Conservation (phyloP, 1,140 invertebrate species). For the Schlechtendalia chinensis region DNA sequence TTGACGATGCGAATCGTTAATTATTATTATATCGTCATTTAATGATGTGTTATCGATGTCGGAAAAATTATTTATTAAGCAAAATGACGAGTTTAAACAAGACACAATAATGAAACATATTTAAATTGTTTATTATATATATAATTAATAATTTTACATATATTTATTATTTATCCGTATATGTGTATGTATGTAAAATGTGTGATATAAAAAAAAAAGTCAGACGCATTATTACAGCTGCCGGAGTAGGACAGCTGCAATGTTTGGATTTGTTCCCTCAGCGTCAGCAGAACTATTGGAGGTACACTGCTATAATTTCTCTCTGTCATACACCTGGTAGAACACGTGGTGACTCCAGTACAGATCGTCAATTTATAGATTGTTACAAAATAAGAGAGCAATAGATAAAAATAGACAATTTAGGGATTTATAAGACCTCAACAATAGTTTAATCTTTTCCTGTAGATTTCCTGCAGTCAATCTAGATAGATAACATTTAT, state of each 20-base stretch:
- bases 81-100: slow-evolving; percentile 1
- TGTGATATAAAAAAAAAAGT: slow-evolving; percentile 42
- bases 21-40: slow-evolving; percentile 10
- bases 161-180: not conserved
- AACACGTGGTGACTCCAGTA: slow-evolving; percentile 45
- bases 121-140: not conserved
- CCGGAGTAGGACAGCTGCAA: slow-evolving; percentile 44
- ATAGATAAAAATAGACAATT: not conserved
- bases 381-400: not conserved
- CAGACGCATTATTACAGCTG: slow-evolving; percentile 46
- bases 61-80: not conserved
- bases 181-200: not conserved
- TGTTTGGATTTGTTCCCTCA: slow-evolving; percentile 48
- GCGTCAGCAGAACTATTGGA: slow-evolving; percentile 35
- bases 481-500: not conserved
- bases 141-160: not conserved
- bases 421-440: not conserved
- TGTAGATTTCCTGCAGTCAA: not conserved
- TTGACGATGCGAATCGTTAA: slow-evolving; percentile 11
- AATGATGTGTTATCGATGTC: not conserved
- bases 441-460: not conserved
- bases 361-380: slow-evolving; percentile 35
- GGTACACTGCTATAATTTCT: slow-evolving; percentile 44
- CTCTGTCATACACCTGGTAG: slow-evolving; percentile 45
- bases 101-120: not conserved